Evolutionary conservation across 92 coral and sea anemone genomes (phyloP), one percentile per base, ranked within the genome.

Genomic region (Phenganax marumi): DNA sequence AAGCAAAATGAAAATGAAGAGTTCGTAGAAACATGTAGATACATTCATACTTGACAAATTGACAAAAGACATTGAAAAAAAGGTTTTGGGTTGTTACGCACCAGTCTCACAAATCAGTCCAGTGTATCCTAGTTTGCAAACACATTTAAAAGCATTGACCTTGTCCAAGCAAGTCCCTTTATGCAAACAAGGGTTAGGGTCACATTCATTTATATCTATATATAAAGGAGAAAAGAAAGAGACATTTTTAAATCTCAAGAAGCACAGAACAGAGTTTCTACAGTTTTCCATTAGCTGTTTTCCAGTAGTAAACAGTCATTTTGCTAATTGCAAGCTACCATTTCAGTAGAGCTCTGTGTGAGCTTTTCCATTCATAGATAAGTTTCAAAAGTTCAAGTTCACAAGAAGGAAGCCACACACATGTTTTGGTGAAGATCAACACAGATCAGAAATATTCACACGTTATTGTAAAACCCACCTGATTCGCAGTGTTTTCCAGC

Each of bases 141-240:
- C 69, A 21, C 81, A 76, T 39, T 76, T 76, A 52, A 76, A 57
- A 12, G 52, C 50, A 52, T 76, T 76, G 81, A 76, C 25, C 68
- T 76, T 76, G 68, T 76, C 81, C 50, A 54, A 8, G 52, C 81
- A 76, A 33, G 57, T 21, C 13, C 81, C 81, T 25, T 50, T 50
- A 22, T 76, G 81, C 22, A 76, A 76, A 48, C 81, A 76, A 7
- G 81, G 81, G 54, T 54, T 76, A 3, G 81, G 81, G 13, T 76
- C 50, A 57, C 81, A 76, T 39, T 76, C 81, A 17, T 76, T 56
- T 10, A 76, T 76, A 23, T 76, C 81, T 76, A 39, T 1, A 22
- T 12, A 25, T 17, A 72, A 46, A 2, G 14, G 19, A 25, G 22
- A 76, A 63, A 18, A 12, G 16, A 12, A 22, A 39, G 4, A 39